These are phyloP conservation scores for Melanotaenia boesemani DNA, from an alignment of 2,797 vertebrate genomes.

Conservation along the genomic window DNA sequence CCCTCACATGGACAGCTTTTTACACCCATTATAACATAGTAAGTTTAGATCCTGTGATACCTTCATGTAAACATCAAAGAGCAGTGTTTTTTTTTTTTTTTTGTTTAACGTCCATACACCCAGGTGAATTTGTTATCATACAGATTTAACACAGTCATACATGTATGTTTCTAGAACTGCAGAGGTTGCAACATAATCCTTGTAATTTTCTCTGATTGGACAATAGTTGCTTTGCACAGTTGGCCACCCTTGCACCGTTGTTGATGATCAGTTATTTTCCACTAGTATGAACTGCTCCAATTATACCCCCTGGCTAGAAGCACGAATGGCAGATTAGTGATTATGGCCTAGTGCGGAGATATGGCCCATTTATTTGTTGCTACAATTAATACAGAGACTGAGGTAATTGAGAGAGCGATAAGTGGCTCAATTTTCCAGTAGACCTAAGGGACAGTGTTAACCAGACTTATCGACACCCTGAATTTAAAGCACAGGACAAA, in stretches of 20 bases:
- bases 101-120: not conserved
- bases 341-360: slow-evolving; percentile 71
- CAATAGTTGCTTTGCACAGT: slow-evolving; percentile 38
- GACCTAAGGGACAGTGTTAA: slow-evolving; percentile 24
- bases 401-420: slow-evolving; percentile 62
- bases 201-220: slow-evolving; percentile 43
- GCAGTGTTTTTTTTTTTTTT: slow-evolving; percentile 4
- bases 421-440: slow-evolving; percentile 48
- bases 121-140: not conserved
- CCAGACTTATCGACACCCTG: not conserved
- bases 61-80: slow-evolving; percentile 26
- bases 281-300: slow-evolving; percentile 60
- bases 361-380: slow-evolving; percentile 72
- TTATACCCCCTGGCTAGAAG: slow-evolving; percentile 68
- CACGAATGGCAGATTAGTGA: slow-evolving; percentile 75
- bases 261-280: slow-evolving; percentile 72
- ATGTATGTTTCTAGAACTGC: not conserved
- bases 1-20: not conserved
- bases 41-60: slow-evolving; percentile 14
- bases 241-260: slow-evolving; percentile 65
- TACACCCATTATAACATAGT: not conserved
- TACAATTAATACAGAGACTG: slow-evolving; percentile 62
- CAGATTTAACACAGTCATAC: slow-evolving; percentile 2
- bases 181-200: slow-evolving; percentile 48
- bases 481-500: not conserved